Base-by-base conservation (phyloP, 2,797 vertebrate species). In the Setipinna tenuifilis region DNA sequence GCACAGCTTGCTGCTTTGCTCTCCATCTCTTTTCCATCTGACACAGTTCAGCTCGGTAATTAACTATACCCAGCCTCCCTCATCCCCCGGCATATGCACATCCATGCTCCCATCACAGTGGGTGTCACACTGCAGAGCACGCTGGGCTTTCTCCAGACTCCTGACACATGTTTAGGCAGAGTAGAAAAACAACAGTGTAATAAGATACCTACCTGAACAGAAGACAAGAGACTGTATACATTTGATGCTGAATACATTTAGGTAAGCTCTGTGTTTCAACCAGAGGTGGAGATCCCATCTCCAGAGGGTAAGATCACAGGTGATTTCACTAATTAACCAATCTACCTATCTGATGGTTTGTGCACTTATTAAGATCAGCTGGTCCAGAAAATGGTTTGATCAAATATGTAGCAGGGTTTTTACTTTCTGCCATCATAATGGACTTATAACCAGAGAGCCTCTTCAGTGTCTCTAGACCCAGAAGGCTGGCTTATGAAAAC, bases 1-100 rank as follows among this genome's bases (percentile, higher is more conserved):
- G 35, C 68, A 75, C 71, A 78, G 71, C 71, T 7, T 78, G 16
- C 71, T 78, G 71, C 71, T 44, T 44, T 31, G 16, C 71, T 44
- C 71, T 68, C 11, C 65, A 68, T 68, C 65, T 68, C 65, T 9
- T 54, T 10, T 44, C 35, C 71, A 78, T 44, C 16, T 41, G 31
- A 44, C 17, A 7, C 35, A 78, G 71, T 44, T 78, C 31, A 44
- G 71, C 71, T 44, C 31, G 19, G 71, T 78, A 44, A 31, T 19
- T 14, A 75, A 17, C 68, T 35, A 41, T 16, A 75, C 68, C 68
- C 68, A 75, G 68, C 28, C 16, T 23, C 31, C 28, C 68, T 19
- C 28, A 25, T 25, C 61, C n/a, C n/a, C 68, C 5, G 17, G 6
- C 71, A 19, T 4, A 1, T 19, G 1, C 19, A 17, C 31, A 35